Conservation (phyloP, 1,140 invertebrate genomes). For the Metopolophium dirhodum region DNA sequence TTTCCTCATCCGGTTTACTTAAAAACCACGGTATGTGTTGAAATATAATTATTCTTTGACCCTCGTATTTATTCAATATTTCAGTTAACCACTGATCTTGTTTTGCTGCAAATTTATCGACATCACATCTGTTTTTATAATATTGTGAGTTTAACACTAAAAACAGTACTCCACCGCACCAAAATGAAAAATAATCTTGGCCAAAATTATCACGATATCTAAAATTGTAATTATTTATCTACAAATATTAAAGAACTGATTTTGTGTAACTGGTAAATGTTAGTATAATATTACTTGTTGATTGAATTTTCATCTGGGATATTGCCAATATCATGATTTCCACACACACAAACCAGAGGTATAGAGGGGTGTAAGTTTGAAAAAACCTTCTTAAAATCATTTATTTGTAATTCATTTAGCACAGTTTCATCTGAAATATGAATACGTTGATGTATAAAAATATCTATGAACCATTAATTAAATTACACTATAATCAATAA, state of each 20-base stretch:
- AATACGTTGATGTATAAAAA: neutral
- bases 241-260: neutral
- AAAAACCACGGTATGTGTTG: constrained; percentile 70
- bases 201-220: constrained; percentile 65
- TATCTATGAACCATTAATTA: neutral
- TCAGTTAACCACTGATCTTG: constrained; percentile 65
- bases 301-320: constrained; percentile 64
- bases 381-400: constrained; percentile 65
- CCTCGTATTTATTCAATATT: constrained; percentile 60
- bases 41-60: constrained; percentile 64
- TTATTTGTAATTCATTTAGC: constrained; percentile 62
- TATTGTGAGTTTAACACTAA: constrained; percentile 68
- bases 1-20: constrained; percentile 63
- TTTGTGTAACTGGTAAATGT: neutral
- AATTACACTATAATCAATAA: neutral
- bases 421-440: constrained; percentile 58
- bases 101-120: constrained; percentile 62
- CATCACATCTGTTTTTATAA: constrained; percentile 62
- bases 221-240: constrained; percentile 31
- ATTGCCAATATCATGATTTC: constrained; percentile 70
- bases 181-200: constrained; percentile 69
- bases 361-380: constrained; percentile 64
- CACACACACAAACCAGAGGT: constrained; percentile 68
- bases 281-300: constrained; percentile 58
- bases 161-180: constrained; percentile 67